These are phyloP conservation scores for Lysiphlebus fabarum DNA, from an alignment of 1,140 invertebrate genomes.

Conservation along the genomic window DNA sequence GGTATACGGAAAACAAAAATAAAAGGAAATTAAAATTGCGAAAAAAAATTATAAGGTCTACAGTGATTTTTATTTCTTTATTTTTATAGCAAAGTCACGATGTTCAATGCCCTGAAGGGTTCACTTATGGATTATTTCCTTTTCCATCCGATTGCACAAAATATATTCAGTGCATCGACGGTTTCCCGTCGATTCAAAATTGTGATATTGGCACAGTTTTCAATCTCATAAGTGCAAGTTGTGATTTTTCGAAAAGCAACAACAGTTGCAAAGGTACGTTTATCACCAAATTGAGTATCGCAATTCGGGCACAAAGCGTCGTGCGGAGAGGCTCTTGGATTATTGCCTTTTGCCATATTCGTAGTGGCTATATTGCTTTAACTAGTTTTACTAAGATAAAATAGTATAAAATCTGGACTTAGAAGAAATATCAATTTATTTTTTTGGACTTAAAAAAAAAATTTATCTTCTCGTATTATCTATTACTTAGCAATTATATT, in stretches of 20 bases:
- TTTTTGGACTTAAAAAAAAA: too few relatives aligned
- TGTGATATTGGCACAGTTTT: constrained; percentile 67
- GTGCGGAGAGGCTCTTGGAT: too few relatives aligned
- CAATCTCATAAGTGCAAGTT: constrained; percentile 56
- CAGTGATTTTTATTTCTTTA: not conserved
- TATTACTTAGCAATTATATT: too few relatives aligned
- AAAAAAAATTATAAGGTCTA: not conserved
- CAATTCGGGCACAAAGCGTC: not conserved
- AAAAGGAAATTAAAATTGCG: too few relatives aligned
- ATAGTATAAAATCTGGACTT: too few relatives aligned
- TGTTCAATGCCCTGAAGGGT: constrained; percentile 39
- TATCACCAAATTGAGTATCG: not conserved
- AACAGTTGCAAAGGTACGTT: constrained; percentile 40
- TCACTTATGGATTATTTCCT: constrained; percentile 53
- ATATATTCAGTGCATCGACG: constrained; percentile 65
- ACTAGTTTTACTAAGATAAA: too few relatives aligned
- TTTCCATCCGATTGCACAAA: constrained; percentile 64
- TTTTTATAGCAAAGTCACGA: not conserved
- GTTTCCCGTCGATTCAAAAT: constrained; percentile 56
- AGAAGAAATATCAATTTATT: too few relatives aligned
- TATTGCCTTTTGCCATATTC: too few relatives aligned
- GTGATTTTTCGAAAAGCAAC: constrained; percentile 63
- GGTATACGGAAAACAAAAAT: too few relatives aligned
- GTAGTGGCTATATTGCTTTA: too few relatives aligned
- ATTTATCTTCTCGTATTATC: too few relatives aligned